A percentile compares a stretch with the other conserved stretches of the same genome.
Conservation (phyloP, 2,888 invertebrate genomes). For the Polydrusus cervinus region DNA sequence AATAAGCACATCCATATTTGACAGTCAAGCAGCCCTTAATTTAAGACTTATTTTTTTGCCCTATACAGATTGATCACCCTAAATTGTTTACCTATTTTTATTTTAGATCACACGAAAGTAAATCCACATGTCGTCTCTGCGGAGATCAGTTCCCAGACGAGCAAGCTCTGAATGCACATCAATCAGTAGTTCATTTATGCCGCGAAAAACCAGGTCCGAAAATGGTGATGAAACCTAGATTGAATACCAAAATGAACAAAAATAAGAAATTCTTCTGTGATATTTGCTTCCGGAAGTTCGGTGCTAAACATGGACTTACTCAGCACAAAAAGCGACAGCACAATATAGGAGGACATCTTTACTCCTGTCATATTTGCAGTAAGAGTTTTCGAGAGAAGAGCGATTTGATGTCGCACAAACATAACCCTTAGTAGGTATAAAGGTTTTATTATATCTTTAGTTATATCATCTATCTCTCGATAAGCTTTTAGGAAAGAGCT, state of each 20-base stretch:
- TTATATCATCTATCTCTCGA: background rate
- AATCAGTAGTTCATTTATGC: slow-evolving; percentile 43
- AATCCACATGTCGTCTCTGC: slow-evolving; percentile 62
- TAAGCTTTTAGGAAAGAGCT: background rate
- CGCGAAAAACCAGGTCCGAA: slow-evolving; percentile 19
- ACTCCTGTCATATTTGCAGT: slow-evolving; percentile 87
- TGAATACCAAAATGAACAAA: slow-evolving; percentile 37
- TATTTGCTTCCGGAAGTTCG: slow-evolving; percentile 87
- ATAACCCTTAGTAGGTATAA: slow-evolving; percentile 63
- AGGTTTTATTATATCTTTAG: background rate
- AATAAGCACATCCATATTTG: too few species aligned
- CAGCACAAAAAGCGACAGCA: slow-evolving; percentile 88
- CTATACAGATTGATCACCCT: too few species aligned
- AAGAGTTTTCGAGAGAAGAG: slow-evolving; percentile 92
- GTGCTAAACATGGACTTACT: slow-evolving; percentile 86
- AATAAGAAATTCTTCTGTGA: slow-evolving; percentile 74
- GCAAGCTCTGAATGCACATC: slow-evolving; percentile 26
- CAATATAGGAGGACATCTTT: slow-evolving; percentile 86
- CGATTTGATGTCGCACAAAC: slow-evolving; percentile 86
- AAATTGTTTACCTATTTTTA: slow-evolving; percentile 16
- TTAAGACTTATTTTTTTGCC: too few species aligned
- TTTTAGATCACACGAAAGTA: slow-evolving; percentile 80
- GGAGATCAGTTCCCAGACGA: slow-evolving; percentile 47
- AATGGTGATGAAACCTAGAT: slow-evolving; percentile 65
- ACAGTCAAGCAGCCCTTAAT: too few species aligned